A percentile compares a stretch with the other conserved stretches of the same genome.
Conservation (phyloP, 2,797 vertebrate species). For the Paedocypris micromegethes region DNA sequence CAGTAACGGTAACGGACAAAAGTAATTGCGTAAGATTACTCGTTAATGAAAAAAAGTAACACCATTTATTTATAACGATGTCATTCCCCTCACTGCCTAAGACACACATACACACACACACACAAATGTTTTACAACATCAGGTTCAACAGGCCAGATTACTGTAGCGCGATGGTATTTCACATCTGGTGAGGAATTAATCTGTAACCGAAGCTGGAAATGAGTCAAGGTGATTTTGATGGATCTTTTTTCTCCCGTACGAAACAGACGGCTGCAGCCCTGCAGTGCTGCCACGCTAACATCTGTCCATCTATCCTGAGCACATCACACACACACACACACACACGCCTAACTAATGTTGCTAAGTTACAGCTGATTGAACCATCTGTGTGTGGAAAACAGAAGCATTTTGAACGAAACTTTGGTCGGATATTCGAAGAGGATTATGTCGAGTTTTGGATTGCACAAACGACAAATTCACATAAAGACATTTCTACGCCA, state of each 20-base stretch:
- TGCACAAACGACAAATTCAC: too few relatives aligned
- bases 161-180: neutral
- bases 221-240: constrained; percentile 26
- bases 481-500: too few relatives aligned
- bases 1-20: too few relatives aligned
- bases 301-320: constrained; percentile 33
- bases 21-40: too few relatives aligned
- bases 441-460: too few relatives aligned
- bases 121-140: too few relatives aligned
- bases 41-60: too few relatives aligned
- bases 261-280: constrained; percentile 39
- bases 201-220: constrained; percentile 8
- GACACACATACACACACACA: too few relatives aligned
- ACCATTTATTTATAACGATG: too few relatives aligned
- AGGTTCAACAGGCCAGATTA: too few relatives aligned
- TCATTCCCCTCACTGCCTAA: too few relatives aligned
- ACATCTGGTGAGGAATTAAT: constrained; percentile 7
- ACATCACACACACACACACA: constrained; percentile 31
- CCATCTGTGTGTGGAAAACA: constrained; percentile 35
- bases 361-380: constrained; percentile 43
- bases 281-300: constrained; percentile 35
- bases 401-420: constrained; percentile 27
- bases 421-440: neutral
- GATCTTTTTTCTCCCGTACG: constrained; percentile 27
- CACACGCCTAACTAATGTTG: constrained; percentile 40